Conservation (phyloP, 2,888 invertebrate genomes). For the Sepiola atlantica region DNA sequence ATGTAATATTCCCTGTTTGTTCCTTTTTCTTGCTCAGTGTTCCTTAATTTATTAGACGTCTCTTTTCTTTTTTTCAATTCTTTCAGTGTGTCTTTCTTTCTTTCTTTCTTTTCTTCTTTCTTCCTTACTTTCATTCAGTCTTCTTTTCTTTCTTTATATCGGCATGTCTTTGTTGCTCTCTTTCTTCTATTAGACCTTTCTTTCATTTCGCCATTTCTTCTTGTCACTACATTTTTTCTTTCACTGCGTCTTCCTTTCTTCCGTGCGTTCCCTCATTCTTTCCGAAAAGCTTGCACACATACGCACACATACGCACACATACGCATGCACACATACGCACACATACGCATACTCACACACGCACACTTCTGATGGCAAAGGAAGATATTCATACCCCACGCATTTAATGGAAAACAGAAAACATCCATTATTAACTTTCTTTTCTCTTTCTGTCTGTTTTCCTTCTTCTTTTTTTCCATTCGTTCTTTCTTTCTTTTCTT, state of each 20-base stretch:
- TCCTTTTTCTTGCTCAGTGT: no score
- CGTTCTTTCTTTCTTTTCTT: background rate
- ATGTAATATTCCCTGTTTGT: no score
- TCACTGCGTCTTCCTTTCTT: background rate
- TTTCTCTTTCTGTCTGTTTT: background rate
- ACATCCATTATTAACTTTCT: rapidly evolving
- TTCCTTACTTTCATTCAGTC: no score
- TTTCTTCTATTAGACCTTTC: background rate
- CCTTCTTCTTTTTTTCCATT: no score
- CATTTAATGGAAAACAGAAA: background rate
- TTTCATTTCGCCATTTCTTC: no score
- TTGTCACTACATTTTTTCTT: background rate
- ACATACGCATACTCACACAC: background rate
- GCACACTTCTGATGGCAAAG: background rate
- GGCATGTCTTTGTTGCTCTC: background rate
- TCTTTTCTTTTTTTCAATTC: no score
- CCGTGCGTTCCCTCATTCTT: no score
- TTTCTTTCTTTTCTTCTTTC: no score
- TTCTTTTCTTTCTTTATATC: background rate
- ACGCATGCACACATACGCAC: background rate
- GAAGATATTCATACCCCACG: background rate
- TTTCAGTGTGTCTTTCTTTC: no score
- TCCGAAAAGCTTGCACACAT: background rate
- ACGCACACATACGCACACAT: background rate
- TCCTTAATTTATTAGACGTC: no score